phyloP scores from a whole-genome alignment of 2,113 vertebrate genomes.

The Carollia perspicillata region DNA sequence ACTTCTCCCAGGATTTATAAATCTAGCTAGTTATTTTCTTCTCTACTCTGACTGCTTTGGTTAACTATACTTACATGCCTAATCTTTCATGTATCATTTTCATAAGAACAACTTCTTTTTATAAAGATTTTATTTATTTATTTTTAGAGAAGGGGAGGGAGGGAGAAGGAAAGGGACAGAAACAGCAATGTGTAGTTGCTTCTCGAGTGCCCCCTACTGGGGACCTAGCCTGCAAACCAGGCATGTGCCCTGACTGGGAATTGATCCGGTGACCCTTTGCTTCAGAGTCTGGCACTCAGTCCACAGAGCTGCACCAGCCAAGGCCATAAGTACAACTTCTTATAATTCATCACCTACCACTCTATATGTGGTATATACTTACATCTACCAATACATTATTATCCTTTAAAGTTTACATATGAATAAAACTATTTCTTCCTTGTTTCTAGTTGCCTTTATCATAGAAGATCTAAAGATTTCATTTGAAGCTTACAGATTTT shows the following conservation, averaged over 20 bases:
- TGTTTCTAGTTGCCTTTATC: neutral
- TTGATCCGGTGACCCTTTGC: no score
- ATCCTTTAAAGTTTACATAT: neutral
- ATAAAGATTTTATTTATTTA: no score
- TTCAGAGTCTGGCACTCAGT: no score
- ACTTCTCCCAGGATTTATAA: neutral
- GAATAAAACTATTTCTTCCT: neutral
- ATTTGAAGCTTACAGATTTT: conserved; percentile 29
- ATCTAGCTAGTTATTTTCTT: conserved; percentile 34
- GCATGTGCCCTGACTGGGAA: no score
- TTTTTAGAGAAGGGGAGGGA: no score
- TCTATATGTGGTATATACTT: neutral
- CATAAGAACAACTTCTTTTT: neutral
- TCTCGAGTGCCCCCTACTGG: no score
- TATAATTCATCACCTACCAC: neutral
- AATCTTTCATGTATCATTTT: neutral
- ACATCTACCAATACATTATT: neutral
- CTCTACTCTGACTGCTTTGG: neutral
- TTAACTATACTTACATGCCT: neutral
- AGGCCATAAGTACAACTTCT: neutral
- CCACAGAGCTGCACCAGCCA: no score
- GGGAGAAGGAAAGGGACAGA: no score
- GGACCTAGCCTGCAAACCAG: no score
- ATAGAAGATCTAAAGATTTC: neutral
- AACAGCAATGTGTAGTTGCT: no score